A percentile compares a stretch with the other conserved stretches of the same genome.
Conservation (phyloP, 2,113 vertebrate species). For the Felis catus region F.catus_Fca126_mat1.0 CM031417.1:145094001-145094500, state of each 20-base stretch:
- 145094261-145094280: neutral
- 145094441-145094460: no score
- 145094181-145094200: neutral
- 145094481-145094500: rapidly evolving
- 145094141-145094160: neutral
- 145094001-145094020: no score
- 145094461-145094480: rapidly evolving
- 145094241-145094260: neutral
- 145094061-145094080: neutral
- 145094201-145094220: neutral
- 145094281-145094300: neutral
- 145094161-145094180: rapidly evolving
- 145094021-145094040: neutral
- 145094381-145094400: neutral
- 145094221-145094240: neutral
- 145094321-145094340: rapidly evolving
- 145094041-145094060: neutral
- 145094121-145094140: neutral
- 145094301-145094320: neutral
- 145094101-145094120: no score
- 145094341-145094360: neutral
- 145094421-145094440: rapidly evolving
- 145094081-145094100: neutral
- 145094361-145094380: neutral
- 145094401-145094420: no score